Percentiles rank a stretch among this genome's conserved stretches.
These are phyloP conservation scores for Zosterops lateralis DNA, from an alignment of 2,113 vertebrate species.

Conservation along the genomic window DNA sequence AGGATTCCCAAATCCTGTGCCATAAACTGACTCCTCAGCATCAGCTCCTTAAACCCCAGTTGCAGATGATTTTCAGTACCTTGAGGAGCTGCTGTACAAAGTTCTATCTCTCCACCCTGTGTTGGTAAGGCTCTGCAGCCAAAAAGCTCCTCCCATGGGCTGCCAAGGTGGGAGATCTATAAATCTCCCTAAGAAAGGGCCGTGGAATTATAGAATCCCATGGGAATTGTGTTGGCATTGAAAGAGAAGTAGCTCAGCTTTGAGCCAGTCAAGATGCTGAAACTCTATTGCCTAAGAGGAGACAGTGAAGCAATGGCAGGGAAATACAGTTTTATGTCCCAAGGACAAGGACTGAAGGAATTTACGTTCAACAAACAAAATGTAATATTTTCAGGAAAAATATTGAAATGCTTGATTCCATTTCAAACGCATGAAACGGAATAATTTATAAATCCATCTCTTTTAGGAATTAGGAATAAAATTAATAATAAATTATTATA, in stretches of 20 bases:
- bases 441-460: neutral
- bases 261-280: neutral
- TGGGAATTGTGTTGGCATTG: neutral
- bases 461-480: neutral
- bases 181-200: neutral
- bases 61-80: neutral
- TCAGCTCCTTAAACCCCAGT: neutral
- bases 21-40: neutral
- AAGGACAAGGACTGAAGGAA: neutral
- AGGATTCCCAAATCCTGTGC: neutral
- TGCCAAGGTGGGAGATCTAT: neutral
- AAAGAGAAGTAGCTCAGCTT: neutral
- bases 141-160: neutral
- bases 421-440: neutral
- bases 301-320: neutral
- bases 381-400: neutral
- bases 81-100: neutral
- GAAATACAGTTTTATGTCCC: neutral
- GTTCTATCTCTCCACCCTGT: accelerated
- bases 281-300: neutral
- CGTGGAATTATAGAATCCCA: neutral
- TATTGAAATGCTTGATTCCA: neutral
- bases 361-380: neutral
- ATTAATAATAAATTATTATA: neutral
- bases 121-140: neutral